Evolutionary conservation across 2,888 invertebrate genomes (phyloP).

Genomic region (Rhaphigaster nebulosa): DNA sequence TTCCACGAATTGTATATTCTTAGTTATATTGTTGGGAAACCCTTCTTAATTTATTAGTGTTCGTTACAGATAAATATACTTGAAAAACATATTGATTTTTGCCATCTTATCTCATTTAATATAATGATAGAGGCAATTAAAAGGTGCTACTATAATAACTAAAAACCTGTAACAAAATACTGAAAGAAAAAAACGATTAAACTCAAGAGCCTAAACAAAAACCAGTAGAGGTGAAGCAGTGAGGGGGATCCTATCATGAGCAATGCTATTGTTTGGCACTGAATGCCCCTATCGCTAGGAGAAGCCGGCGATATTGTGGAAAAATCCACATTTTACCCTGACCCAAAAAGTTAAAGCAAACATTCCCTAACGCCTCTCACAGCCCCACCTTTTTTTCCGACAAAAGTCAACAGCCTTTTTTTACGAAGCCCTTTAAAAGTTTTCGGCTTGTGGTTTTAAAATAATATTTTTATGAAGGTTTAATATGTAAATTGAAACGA

Average conservation of each 20-base stretch:
- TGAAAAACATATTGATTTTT: too few relatives aligned
- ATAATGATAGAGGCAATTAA: too few relatives aligned
- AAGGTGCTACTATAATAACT: too few relatives aligned
- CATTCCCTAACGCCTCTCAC: constrained; percentile 4
- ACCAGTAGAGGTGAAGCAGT: background rate
- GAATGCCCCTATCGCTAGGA: constrained; percentile 2
- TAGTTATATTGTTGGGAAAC: too few relatives aligned
- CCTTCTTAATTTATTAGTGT: too few relatives aligned
- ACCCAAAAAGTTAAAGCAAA: constrained; percentile 17
- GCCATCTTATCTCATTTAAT: too few relatives aligned
- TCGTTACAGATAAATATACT: too few relatives aligned
- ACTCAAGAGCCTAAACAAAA: background rate
- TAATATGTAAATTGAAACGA: background rate
- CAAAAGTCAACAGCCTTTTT: constrained; percentile 2
- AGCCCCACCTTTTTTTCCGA: background rate
- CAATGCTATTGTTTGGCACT: background rate
- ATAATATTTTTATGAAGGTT: background rate
- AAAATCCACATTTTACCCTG: constrained; percentile 18
- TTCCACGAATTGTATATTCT: too few relatives aligned
- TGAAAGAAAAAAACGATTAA: constrained; percentile 2
- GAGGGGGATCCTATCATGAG: background rate
- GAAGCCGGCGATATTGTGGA: background rate
- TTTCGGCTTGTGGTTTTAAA: background rate
- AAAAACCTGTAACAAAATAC: background rate
- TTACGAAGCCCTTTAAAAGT: background rate